phyloP scores from a whole-genome alignment of 1,140 invertebrate species.

The Watersipora subatra region DNA sequence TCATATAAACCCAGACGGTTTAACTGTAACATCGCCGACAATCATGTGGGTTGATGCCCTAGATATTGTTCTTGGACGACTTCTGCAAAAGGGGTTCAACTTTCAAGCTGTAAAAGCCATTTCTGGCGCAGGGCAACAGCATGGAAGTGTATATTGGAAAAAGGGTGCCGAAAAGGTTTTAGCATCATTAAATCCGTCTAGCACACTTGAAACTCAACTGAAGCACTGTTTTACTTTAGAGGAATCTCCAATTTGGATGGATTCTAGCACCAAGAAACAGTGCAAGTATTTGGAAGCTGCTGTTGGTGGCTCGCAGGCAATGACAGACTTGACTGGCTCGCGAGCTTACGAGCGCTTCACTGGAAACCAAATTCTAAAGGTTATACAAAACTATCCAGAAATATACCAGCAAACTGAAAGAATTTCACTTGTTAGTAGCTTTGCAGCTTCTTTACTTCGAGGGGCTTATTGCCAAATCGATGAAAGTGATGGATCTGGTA shows the following conservation, averaged over 20 bases:
- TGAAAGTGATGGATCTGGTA: slow-evolving; percentile 80
- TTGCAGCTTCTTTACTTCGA: slow-evolving; percentile 73
- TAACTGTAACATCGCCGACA: slow-evolving; percentile 62
- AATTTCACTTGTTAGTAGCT: slow-evolving; percentile 85
- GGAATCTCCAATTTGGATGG: slow-evolving; percentile 92
- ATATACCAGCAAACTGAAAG: slow-evolving; percentile 69
- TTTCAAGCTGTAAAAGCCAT: slow-evolving; percentile 67
- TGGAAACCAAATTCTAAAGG: slow-evolving; percentile 79
- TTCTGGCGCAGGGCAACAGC: slow-evolving; percentile 87
- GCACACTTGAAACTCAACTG: slow-evolving; percentile 71
- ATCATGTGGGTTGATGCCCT: slow-evolving; percentile 90
- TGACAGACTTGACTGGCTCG: slow-evolving; percentile 78
- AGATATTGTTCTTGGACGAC: slow-evolving; percentile 72
- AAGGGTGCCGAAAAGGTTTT: slow-evolving; percentile 55
- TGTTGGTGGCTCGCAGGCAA: slow-evolving; percentile 57
- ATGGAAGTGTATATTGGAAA: slow-evolving; percentile 87
- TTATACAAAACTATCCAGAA: slow-evolving; percentile 56
- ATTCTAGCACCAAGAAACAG: slow-evolving; percentile 69
- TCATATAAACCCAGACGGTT: slow-evolving; percentile 44
- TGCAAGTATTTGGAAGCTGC: slow-evolving; percentile 63
- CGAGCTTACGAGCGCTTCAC: slow-evolving; percentile 86
- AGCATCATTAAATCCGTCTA: slow-evolving; percentile 51
- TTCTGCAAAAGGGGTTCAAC: slow-evolving; percentile 62
- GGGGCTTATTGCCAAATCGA: slow-evolving; percentile 81
- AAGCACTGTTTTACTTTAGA: slow-evolving; percentile 54